These are phyloP conservation scores for Parambassis ranga DNA, from an alignment of 2,797 vertebrate species.

Conservation along the genomic window DNA sequence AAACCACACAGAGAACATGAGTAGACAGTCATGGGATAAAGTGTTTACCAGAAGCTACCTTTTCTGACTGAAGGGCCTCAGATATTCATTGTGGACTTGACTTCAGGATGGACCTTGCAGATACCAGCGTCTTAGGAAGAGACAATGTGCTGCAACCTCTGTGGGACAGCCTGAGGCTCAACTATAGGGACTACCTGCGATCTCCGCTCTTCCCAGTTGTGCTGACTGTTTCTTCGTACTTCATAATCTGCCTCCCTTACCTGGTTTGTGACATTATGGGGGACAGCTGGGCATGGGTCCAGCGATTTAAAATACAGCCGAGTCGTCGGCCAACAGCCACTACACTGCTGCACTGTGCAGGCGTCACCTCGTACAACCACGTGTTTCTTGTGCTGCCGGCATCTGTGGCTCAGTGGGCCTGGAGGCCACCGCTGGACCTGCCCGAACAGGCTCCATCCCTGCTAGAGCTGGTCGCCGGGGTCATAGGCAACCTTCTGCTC, in stretches of 20 bases:
- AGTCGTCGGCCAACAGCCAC: slow-evolving; percentile 58
- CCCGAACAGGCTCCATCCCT: slow-evolving; percentile 68
- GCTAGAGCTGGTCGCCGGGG: slow-evolving; percentile 64
- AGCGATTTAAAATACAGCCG: slow-evolving; percentile 78
- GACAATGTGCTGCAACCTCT: slow-evolving; percentile 72
- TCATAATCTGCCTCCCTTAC: slow-evolving; percentile 72
- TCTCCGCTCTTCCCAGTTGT: slow-evolving; percentile 78
- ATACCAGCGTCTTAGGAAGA: slow-evolving; percentile 15
- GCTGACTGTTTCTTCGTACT: slow-evolving; percentile 77
- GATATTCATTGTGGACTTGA: background rate
- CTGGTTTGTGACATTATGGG: slow-evolving; percentile 75
- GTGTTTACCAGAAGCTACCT: slow-evolving; percentile 5
- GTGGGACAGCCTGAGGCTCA: slow-evolving; percentile 72
- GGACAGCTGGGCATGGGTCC: slow-evolving; percentile 66
- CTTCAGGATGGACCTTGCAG: slow-evolving; percentile 44
- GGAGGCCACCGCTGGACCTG: slow-evolving; percentile 75
- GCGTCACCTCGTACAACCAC: slow-evolving; percentile 78
- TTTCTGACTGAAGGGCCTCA: slow-evolving; percentile 5
- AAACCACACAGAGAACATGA: slow-evolving; percentile 29
- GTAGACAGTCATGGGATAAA: background rate
- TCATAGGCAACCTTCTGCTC: slow-evolving; percentile 75
- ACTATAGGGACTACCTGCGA: slow-evolving; percentile 70
- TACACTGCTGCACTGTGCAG: slow-evolving; percentile 72
- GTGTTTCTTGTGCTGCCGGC: slow-evolving; percentile 78
- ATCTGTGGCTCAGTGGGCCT: slow-evolving; percentile 76